Evolutionary conservation across 2,888 invertebrate species (phyloP).

Genomic region (Clostera curtula): DNA sequence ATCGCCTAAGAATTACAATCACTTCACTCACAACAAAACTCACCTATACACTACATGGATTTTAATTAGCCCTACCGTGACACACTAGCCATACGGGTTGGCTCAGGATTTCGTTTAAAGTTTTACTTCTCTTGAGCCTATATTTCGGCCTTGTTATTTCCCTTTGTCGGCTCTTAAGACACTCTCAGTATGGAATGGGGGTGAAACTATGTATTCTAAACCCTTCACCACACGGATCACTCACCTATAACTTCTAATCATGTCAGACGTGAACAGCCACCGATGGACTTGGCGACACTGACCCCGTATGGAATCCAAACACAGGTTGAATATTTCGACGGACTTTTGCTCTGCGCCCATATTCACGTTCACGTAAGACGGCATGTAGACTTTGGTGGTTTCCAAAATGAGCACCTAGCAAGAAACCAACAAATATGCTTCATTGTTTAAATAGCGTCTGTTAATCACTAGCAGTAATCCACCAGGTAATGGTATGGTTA

Average conservation of each 20-base stretch:
- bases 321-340: conserved; percentile 90
- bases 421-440: conserved; percentile 4
- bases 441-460: background rate
- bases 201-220: too few species aligned
- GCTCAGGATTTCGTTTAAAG: too few species aligned
- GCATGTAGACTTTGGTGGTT: conserved; percentile 94
- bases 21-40: too few species aligned
- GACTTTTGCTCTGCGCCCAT: conserved; percentile 95
- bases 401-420: conserved; percentile 87
- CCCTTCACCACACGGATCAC: background rate
- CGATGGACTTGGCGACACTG: conserved; percentile 91
- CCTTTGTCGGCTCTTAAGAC: too few species aligned
- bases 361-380: conserved; percentile 96
- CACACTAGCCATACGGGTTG: too few species aligned
- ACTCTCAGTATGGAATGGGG: too few species aligned
- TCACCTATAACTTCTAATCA: conserved; percentile 89
- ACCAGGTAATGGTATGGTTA: background rate
- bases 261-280: conserved; percentile 93
- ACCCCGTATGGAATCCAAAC: conserved; percentile 84
- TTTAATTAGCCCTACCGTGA: too few species aligned
- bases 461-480: background rate
- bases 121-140: too few species aligned
- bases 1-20: too few species aligned
- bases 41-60: too few species aligned
- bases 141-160: too few species aligned